Base-by-base conservation (phyloP, 64 coral and sea anemone genomes). In the Stichodactyla helianthus region DNA sequence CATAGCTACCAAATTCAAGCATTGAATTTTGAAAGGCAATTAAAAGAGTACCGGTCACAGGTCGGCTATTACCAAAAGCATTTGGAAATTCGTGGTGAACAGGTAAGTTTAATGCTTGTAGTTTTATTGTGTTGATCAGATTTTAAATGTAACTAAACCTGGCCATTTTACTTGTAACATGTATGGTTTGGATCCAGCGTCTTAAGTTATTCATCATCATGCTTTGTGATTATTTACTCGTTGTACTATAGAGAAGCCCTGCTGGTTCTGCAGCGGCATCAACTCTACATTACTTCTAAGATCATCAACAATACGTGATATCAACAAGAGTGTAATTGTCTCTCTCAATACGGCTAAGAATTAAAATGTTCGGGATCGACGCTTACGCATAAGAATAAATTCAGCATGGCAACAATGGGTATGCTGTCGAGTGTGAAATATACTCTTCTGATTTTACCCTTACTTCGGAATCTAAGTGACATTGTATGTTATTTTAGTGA, bases 21-120 rank as follows among this genome's bases (percentile, higher is more conserved):
- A 35, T 89, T 99, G 51, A 99, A 99, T 91, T 94, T 95, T 88
- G 97, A 99, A 94, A 90, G 97, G 85, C 91, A 90, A 78, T 93
- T 94, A 60, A 90, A 88, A 59, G 97, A 99, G 77, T 94, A 99
- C 67, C 97, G 97, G 15, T 93, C 93, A 54, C 97, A 99, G 89
- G 88, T 95, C 71, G 93, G 88, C 11, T 91, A 91, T 90, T 89
- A 92, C 31, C 88, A 94, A 85, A 99, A 94, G 77, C 88, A 93
- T 51, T 80, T 90, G 6, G 90, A 99, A 56, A 88, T 77, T 53
- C 89, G 90, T 54, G 86, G 81, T 53, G 96, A 93, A 6, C 93
- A 99, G 93, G 97, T 99, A 90, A 76, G 93, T 93, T 51, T 88
- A 22, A 53, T 91, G 1, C 59, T 20, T 35, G 77, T 92, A 65